These are phyloP conservation scores for Carettochelys insculpta DNA, from an alignment of 2,113 vertebrate species.

Conservation along the genomic window DNA sequence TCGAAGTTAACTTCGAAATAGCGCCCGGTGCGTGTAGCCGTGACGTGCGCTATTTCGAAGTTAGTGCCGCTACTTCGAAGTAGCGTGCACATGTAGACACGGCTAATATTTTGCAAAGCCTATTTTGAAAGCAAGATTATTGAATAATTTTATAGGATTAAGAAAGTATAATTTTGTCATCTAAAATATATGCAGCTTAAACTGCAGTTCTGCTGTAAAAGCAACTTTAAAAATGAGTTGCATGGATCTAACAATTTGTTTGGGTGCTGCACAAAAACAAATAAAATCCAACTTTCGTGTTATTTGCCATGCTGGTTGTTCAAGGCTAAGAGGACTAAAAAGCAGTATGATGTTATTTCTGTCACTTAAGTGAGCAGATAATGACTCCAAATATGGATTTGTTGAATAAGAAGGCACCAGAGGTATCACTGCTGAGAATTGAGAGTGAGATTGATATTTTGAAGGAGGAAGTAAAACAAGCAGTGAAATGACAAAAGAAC, in stretches of 20 bases:
- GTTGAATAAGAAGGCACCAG: neutral
- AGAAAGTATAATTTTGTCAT: neutral
- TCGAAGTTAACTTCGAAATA: no score
- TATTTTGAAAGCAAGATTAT: neutral
- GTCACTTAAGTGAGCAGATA: neutral
- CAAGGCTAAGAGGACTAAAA: neutral
- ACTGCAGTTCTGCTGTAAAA: neutral
- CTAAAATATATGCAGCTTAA: conserved; percentile 11
- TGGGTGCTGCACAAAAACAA: neutral
- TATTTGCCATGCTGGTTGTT: neutral
- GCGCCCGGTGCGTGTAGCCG: no score
- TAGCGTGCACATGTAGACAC: no score
- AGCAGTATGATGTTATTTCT: neutral
- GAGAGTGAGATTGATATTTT: no score
- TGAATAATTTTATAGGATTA: neutral
- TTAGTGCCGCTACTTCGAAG: no score
- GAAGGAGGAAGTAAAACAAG: no score
- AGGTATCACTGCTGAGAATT: no score
- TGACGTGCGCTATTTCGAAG: no score
- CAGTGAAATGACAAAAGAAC: no score
- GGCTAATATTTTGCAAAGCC: neutral
- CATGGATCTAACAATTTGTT: neutral
- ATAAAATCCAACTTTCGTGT: neutral
- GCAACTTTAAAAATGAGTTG: neutral
- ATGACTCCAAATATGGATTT: neutral